Evolutionary conservation across 1,140 invertebrate species (phyloP).

Genomic region (Drosophila prosaltans): DNA sequence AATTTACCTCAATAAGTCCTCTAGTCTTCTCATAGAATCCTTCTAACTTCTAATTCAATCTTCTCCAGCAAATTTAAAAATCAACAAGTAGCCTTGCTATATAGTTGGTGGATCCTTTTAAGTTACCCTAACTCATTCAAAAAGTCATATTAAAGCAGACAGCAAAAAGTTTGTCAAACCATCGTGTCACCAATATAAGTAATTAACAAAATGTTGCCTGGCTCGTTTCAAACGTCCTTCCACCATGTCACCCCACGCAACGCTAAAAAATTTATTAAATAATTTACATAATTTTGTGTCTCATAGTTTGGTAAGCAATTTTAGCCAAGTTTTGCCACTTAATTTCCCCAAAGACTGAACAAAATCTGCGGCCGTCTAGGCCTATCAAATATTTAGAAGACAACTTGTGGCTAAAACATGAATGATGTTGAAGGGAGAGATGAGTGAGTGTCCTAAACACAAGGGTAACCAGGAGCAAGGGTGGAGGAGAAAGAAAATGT

Average conservation of each 20-base stretch:
- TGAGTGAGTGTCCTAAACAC: too few relatives aligned
- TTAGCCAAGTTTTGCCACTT: slow-evolving; percentile 54
- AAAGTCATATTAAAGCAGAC: background rate
- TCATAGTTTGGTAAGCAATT: slow-evolving; percentile 66
- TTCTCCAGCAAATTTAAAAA: too few relatives aligned
- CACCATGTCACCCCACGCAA: slow-evolving; percentile 13
- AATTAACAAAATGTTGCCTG: slow-evolving; percentile 47
- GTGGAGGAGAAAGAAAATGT: background rate
- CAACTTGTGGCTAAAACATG: slow-evolving; percentile 48
- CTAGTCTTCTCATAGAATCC: too few relatives aligned
- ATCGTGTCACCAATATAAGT: slow-evolving; percentile 52
- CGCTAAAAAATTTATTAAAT: slow-evolving; percentile 63
- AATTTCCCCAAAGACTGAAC: slow-evolving; percentile 63
- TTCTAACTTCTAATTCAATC: too few relatives aligned
- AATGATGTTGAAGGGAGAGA: slow-evolving; percentile 38
- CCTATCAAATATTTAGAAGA: slow-evolving; percentile 70
- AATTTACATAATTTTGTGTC: slow-evolving; percentile 67
- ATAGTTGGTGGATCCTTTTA: background rate
- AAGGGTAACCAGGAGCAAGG: background rate
- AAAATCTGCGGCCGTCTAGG: slow-evolving; percentile 60
- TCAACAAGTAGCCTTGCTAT: background rate
- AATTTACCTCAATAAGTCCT: too few relatives aligned
- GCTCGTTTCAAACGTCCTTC: background rate
- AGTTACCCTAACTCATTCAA: background rate
- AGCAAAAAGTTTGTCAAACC: slow-evolving; percentile 26